These are phyloP conservation scores for Oryzias dopingdopingensis DNA, from an alignment of 2,797 vertebrate genomes.

Conservation along the genomic window DNA sequence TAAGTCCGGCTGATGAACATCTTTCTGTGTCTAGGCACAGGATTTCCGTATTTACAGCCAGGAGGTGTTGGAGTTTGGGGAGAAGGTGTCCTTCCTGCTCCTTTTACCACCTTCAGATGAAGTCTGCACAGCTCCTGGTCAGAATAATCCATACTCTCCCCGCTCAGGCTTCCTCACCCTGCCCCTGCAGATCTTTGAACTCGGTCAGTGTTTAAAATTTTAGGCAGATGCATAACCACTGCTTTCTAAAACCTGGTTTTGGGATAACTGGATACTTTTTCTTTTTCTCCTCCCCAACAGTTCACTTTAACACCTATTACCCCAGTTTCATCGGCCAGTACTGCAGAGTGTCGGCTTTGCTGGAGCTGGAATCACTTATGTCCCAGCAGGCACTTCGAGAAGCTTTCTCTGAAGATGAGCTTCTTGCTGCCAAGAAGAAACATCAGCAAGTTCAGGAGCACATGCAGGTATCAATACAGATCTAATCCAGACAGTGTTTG, in stretches of 20 bases:
- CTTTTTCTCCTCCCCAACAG: slow-evolving; percentile 55
- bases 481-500: not conserved
- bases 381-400: slow-evolving; percentile 90
- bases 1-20: not conserved
- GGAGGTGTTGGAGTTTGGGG: slow-evolving; percentile 89
- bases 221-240: slow-evolving; percentile 1
- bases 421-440: slow-evolving; percentile 84
- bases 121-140: slow-evolving; percentile 88
- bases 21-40: slow-evolving; percentile 75
- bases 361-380: slow-evolving; percentile 89
- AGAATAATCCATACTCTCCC: slow-evolving; percentile 87
- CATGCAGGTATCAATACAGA: slow-evolving; percentile 78
- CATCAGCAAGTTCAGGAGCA: slow-evolving; percentile 89
- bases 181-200: slow-evolving; percentile 90
- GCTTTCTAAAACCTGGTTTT: not conserved
- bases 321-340: slow-evolving; percentile 87
- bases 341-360: slow-evolving; percentile 85
- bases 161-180: slow-evolving; percentile 85
- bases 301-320: slow-evolving; percentile 87
- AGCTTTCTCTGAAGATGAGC: slow-evolving; percentile 87
- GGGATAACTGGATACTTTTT: slow-evolving; percentile 1
- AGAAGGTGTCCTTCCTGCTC: slow-evolving; percentile 87
- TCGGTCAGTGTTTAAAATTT: slow-evolving; percentile 75
- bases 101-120: slow-evolving; percentile 89
- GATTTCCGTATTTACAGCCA: slow-evolving; percentile 90